Evolutionary conservation across 2,797 vertebrate species (phyloP), one percentile per base, ranked within the genome.

Genomic region (Rhodeus uyekii): DNA sequence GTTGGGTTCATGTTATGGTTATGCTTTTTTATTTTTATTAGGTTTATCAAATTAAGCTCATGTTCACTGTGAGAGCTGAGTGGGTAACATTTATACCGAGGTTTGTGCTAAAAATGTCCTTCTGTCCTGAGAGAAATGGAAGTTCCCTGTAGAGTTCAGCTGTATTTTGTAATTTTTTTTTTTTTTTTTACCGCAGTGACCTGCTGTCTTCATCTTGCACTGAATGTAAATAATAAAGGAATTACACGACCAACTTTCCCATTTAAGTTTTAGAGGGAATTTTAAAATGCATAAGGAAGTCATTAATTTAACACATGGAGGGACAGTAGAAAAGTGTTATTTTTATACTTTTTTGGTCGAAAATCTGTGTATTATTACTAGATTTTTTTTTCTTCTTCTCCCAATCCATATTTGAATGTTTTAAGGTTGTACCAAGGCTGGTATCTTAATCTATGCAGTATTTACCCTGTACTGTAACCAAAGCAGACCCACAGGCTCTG

Each of bases 171-270:
- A 16, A 7, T 48, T 48, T 6, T 48, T 24, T 3, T 61, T 82
- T 86, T 85, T 77, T 64, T 48, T 72, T 61, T 50, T 61, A 78
- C 12, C 34, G 38, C 71, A 50, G 38, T 78, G 73, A 77, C 61
- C 87, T 88, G 84, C 83, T 85, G 83, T 88, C 50, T 85, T 73
- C 58, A 83, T 77, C 73, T 86, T 88, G 86, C 69, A 86, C 78
- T 81, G 55, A 82, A 67, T 84, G 86, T 79, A 86, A 83, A 87
- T 84, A 78, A 77, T 53, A 64, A 81, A 29, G 72, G n/a, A 38
- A 44, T 38, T 77, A 24, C 68, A 67, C 18, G 29, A 64, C 27
- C 1, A 76, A 87, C 87, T 34, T 73, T 55, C 50, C 69, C 80
- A 67, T 78, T 78, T 80, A 87, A 85, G 63, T n/a, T 44, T 27